Evolutionary conservation across 2,888 invertebrate genomes (phyloP), one percentile per base, ranked within the genome.

Genomic region (Leucozona laternaria): DNA sequence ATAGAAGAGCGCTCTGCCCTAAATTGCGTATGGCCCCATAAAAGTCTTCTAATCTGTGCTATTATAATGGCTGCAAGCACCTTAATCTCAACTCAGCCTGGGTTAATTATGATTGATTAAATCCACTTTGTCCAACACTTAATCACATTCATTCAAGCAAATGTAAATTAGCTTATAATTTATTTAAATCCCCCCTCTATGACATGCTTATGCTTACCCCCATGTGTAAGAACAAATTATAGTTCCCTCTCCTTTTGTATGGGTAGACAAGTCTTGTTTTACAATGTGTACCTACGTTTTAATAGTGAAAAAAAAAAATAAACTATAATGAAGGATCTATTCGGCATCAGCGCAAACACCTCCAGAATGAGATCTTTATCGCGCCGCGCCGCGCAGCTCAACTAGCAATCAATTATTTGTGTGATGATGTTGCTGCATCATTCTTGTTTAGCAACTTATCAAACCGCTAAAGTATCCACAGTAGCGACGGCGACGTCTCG

Each of bases 381-480:
- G 17, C 13, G 10, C 31, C 4, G 43, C 83, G 17, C 13, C 1
- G 8, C 4, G 43, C 45, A 17, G 8, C 45, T 5, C 45, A 50
- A 43, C 53, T n/a, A 73, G 34, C 68, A 55, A 75, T 31, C 17
- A 71, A 71, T 58, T 71, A 37, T 66, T 71, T 53, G 31, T 28
- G 25, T 13, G 66, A 45, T 58, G 34, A 77, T 81, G 78, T 79
- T 86, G 78, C 82, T 75, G 78, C 72, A 81, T 72, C 81, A 81
- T 85, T 82, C 86, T 82, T 75, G 86, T 79, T 75, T 62, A 78
- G 75, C 86, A 79, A 82, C 86, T 82, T 79, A 62, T 86, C 78
- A 78, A 75, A 53, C 75, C 25, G 75, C 70, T 25, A 66, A 82
- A 81, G 57, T 62, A 64, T 73, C n/a, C 40, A 55, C 78, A 75